Evolutionary conservation across 2,113 vertebrate species (phyloP).

Genomic region (Microtus oregoni): DNA sequence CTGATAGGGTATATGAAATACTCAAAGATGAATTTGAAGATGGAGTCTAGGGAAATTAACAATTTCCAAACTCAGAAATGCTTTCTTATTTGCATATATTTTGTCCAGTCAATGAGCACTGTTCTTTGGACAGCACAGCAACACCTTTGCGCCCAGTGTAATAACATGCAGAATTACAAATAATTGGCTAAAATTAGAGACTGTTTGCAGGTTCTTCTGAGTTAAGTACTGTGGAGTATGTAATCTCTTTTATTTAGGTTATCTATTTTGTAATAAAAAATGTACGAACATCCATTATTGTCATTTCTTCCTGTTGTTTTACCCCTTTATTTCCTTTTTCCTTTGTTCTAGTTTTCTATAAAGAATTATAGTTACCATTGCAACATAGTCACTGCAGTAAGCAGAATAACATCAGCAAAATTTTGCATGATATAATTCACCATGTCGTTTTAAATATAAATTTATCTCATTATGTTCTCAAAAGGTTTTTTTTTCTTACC

Average conservation of each 20-base stretch:
- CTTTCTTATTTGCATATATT: conserved; percentile 1
- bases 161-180: not conserved
- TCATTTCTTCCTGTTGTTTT: not conserved
- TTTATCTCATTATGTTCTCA: not conserved
- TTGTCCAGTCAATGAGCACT: not conserved
- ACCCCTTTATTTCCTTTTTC: not conserved
- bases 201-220: not conserved
- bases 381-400: not conserved
- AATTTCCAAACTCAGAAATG: not conserved
- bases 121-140: not conserved
- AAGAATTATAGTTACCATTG: not conserved
- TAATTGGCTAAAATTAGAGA: not conserved
- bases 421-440: not conserved
- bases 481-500: not conserved
- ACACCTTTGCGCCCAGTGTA: not conserved
- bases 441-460: not conserved
- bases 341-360: conserved; percentile 55
- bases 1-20: not conserved
- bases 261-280: not conserved
- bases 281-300: not conserved
- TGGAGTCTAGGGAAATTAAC: conserved; percentile 13
- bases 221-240: not conserved
- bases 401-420: not conserved
- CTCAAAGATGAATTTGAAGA: conserved; percentile 14
- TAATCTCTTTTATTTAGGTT: not conserved